These are phyloP conservation scores for Myopa testacea DNA, from an alignment of 2,888 invertebrate genomes.

Conservation along the genomic window DNA sequence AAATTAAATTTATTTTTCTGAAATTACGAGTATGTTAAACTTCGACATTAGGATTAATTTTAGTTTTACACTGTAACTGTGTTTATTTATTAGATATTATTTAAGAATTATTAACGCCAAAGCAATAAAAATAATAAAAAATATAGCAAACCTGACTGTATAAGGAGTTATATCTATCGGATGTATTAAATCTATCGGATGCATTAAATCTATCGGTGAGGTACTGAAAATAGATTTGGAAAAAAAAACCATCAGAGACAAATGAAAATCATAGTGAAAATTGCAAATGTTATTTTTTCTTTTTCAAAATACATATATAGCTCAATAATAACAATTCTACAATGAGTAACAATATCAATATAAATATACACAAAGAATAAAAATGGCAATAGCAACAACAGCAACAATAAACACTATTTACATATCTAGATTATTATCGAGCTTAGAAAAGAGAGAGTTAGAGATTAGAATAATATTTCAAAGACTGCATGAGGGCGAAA, in stretches of 20 bases:
- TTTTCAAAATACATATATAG: not conserved
- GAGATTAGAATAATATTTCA: too few species aligned
- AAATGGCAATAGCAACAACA: not conserved
- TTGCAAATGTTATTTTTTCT: not conserved
- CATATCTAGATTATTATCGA: not conserved
- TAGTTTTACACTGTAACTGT: too few species aligned
- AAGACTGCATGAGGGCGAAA: too few species aligned
- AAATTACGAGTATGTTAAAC: too few species aligned
- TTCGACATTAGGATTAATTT: too few species aligned
- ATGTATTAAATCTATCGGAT: slow-evolving; percentile 33
- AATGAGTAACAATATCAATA: not conserved
- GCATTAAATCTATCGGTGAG: slow-evolving; percentile 34
- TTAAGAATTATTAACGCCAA: too few species aligned
- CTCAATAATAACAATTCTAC: too few species aligned
- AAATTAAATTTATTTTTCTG: too few species aligned
- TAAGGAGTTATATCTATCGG: slow-evolving; percentile 31
- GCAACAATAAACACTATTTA: not conserved
- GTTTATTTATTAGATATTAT: too few species aligned
- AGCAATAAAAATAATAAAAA: not conserved
- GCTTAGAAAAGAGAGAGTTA: not conserved
- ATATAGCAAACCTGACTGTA: slow-evolving; percentile 28
- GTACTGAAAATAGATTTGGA: slow-evolving; percentile 31
- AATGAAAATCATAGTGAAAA: not conserved
- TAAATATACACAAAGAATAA: not conserved
- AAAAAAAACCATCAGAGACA: slow-evolving; percentile 6